Conservation (phyloP, 1,140 invertebrate species). For the Pissodes strobi region DNA sequence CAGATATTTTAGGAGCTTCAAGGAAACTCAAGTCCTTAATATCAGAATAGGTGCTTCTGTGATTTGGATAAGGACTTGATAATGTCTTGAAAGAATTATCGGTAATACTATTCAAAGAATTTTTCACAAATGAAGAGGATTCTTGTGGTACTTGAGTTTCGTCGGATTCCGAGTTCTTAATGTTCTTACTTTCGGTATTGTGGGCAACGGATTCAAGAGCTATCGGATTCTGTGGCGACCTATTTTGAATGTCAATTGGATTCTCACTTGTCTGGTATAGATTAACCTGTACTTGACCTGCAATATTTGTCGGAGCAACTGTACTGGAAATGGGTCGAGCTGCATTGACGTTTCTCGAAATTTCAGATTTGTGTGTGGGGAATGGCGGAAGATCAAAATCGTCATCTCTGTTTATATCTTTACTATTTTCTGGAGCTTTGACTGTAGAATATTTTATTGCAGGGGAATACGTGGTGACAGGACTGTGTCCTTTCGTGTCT, state of each 20-base stretch:
- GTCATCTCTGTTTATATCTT: neutral
- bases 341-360: neutral
- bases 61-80: constrained; percentile 45
- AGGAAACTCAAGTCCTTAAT: constrained; percentile 43
- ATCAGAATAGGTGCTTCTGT: constrained; percentile 50
- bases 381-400: constrained; percentile 10
- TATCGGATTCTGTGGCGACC: too few relatives aligned
- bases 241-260: too few relatives aligned
- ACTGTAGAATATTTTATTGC: neutral
- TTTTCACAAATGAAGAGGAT: constrained; percentile 66
- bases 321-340: neutral
- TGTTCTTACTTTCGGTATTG: constrained; percentile 11
- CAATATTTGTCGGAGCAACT: neutral
- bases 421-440: too few relatives aligned
- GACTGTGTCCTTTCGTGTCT: neutral
- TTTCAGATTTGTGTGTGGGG: constrained; percentile 24
- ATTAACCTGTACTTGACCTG: constrained; percentile 9
- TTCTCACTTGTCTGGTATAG: constrained; percentile 5
- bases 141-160: constrained; percentile 77
- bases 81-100: constrained; percentile 35
- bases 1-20: constrained; percentile 33
- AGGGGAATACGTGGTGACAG: constrained; percentile 22
- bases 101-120: constrained; percentile 39
- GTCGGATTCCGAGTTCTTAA: constrained; percentile 48
- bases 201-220: too few relatives aligned